Evolutionary conservation across 2,888 invertebrate genomes (phyloP), one percentile per base, ranked within the genome.

Genomic region (Barypeithes pellucidus): DNA sequence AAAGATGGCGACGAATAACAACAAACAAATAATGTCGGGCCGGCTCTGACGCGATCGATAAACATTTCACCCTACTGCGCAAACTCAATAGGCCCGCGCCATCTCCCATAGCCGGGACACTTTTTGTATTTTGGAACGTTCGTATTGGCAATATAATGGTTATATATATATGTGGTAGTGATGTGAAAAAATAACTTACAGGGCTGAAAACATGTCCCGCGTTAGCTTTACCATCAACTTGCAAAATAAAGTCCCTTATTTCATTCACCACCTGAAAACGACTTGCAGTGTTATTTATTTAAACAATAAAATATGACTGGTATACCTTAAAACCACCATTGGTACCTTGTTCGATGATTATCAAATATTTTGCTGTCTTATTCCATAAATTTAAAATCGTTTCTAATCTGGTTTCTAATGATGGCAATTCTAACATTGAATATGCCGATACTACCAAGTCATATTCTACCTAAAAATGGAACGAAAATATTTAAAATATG

Each of bases 311-410:
- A 11, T n/a, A 3, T 33, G 29, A 20, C 11, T 24, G 72, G 33
- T 20, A 74, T 78, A 95, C 88, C 83, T 89, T 88, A 82, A 94
- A 96, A 1, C 96, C 97, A 45, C 93, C 92, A 76, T 90, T 91
- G 0, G 93, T 92, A 4, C 97, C 97, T 77, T 93, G 90, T 86
- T 98, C 97, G 0, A 96, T 90, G 3, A 98, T 88, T 12, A 98
- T 89, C 81, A 98, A 86, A 83, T 93, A 96, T 11, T 92, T 89
- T 77, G 91, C 89, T 0, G 96, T 95, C 87, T 95, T 96, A 66
- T 91, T 91, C 97, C 97, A 98, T 8, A 98, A 87, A 80, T 92
- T 94, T 61, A 91, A 87, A 68, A 96, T 85, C 0, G 90, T 89
- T 80, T 94, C 90, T 57, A 94, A 84, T 60, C 97, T 89, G 24